Evolutionary conservation across 1,140 invertebrate species (phyloP), one percentile per base, ranked within the genome.

Genomic region (Drosophila dunni): DNA sequence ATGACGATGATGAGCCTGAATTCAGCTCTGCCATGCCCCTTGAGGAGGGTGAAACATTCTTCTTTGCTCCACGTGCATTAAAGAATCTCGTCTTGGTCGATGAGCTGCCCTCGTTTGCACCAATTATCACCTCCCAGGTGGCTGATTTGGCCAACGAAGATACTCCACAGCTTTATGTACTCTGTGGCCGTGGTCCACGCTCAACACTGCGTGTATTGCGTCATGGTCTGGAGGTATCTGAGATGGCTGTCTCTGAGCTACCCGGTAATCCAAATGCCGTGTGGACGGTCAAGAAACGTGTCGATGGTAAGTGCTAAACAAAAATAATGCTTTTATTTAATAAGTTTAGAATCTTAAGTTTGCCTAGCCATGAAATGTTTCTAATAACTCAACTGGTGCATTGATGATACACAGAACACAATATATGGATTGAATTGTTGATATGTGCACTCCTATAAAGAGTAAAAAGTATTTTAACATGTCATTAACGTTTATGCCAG

Each of bases 201-300:
- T 99, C 98, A 0, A 97, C 98, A 0, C 84, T 99, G 3, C 93
- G 98, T 86, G 97, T 99, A 1, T 93, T 99, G 3, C 94, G 99
- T 46, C 99, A 99, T 93, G 99, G 99, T 85, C 93, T 99, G 10
- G 99, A 99, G 94, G 98, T 97, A 1, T 98, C 98, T 0, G 99
- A 99, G 93, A 99, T 99, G 99, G 99, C 99, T 80, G 98, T 99
- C 3, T 99, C 98, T 51, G 99, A 99, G 93, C 93, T 99, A 73
- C 99, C 99, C 10, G 98, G 98, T 92, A 99, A 98, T 93, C 99
- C 99, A 8, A 99, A 99, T 94, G 98, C 98, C 89, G 99, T 99
- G 6, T 99, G 99, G 99, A 99, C 99, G 36, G 98, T 99, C 1
- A 98, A 99, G 93, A 95, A 96, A 91, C 96, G 98, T 93, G 95